phyloP scores from a whole-genome alignment of 1,140 invertebrate genomes.

The Euglossa dilemma region DNA sequence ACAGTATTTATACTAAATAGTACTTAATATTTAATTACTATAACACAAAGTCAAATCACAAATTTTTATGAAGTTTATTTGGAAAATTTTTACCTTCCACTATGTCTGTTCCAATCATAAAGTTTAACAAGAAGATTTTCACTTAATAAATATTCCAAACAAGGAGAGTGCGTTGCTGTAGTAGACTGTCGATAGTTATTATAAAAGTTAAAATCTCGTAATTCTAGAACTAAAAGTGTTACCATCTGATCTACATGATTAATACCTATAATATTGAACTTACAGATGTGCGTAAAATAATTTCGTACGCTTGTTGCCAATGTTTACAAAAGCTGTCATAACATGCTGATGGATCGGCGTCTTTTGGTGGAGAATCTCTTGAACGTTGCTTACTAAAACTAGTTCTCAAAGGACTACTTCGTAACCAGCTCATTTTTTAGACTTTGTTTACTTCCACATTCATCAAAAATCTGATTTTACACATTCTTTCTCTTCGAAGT shows the following conservation, averaged over 20 bases:
- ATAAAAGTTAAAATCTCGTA: conserved; percentile 81
- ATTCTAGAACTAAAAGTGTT: conserved; percentile 92
- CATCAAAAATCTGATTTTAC: neutral
- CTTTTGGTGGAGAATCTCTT: conserved; percentile 81
- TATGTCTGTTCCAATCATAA: conserved; percentile 89
- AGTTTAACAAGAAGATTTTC: conserved; percentile 91
- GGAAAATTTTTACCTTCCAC: conserved; percentile 84
- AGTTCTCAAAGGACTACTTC: conserved; percentile 84
- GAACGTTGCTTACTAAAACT: conserved; percentile 82
- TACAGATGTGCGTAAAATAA: conserved; percentile 89
- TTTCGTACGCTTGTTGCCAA: conserved; percentile 95
- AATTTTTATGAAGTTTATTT: neutral
- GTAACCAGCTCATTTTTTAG: conserved; percentile 86
- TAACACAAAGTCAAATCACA: neutral
- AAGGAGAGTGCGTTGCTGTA: conserved; percentile 84
- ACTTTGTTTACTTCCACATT: conserved; percentile 6
- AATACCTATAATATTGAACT: conserved; percentile 53
- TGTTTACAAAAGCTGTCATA: conserved; percentile 97
- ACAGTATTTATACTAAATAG: neutral
- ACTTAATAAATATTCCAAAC: conserved; percentile 89
- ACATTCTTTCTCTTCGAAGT: conserved; percentile 15
- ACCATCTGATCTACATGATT: conserved; percentile 97
- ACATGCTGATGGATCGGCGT: conserved; percentile 90
- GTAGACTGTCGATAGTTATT: conserved; percentile 79
- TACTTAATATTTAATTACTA: neutral